Conservation (phyloP, 2,797 vertebrate species). For the Rhinella marina region DNA sequence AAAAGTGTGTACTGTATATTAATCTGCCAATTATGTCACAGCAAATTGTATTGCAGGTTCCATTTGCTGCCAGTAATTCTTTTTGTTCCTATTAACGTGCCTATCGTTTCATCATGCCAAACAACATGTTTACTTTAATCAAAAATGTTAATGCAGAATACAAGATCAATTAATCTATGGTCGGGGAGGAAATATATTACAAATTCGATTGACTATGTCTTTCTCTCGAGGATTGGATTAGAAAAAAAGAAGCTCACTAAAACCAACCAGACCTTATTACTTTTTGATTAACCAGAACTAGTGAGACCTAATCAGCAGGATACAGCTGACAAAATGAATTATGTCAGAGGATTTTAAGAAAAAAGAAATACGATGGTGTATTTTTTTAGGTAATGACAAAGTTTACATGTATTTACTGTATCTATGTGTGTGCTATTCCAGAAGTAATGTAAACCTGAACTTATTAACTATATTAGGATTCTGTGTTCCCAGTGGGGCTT, state of each 20-base stretch:
- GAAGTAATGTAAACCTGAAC: too few relatives aligned
- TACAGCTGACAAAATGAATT: constrained; percentile 53
- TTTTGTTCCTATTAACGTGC: constrained; percentile 41
- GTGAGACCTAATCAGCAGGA: constrained; percentile 51
- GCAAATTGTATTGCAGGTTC: constrained; percentile 22
- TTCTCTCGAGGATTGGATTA: constrained; percentile 40
- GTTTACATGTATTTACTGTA: background rate
- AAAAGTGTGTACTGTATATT: constrained; percentile 47
- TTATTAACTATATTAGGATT: too few relatives aligned
- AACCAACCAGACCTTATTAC: constrained; percentile 51
- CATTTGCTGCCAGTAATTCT: constrained; percentile 9
- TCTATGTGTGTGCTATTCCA: too few relatives aligned
- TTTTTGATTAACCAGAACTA: constrained; percentile 50
- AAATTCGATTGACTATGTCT: constrained; percentile 25
- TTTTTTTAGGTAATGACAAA: constrained; percentile 2
- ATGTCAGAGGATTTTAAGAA: constrained; percentile 29
- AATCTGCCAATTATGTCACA: constrained; percentile 45
- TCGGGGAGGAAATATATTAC: background rate
- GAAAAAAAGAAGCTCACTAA: constrained; percentile 36
- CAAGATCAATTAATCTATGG: constrained; percentile 51
- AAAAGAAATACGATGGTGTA: background rate
- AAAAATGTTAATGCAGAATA: constrained; percentile 48
- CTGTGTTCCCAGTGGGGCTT: too few relatives aligned
- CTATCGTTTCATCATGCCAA: constrained; percentile 31
- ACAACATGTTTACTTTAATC: constrained; percentile 53